Evolutionary conservation across 1,140 invertebrate species (phyloP).

Genomic region (Andricus grossulariae): DNA sequence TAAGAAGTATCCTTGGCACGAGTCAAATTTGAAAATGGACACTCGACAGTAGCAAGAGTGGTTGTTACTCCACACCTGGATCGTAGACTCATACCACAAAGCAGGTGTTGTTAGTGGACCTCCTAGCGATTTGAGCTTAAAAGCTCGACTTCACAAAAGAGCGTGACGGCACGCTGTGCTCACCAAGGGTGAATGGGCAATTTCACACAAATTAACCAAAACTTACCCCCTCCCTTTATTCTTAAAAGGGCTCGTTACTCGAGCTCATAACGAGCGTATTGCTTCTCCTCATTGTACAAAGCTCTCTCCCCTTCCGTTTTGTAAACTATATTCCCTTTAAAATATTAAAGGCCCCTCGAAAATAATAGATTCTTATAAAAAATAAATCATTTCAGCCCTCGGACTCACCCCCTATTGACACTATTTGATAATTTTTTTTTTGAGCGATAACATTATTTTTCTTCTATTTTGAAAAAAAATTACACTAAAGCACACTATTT

Average conservation of each 20-base stretch:
- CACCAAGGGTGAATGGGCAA: conserved; percentile 37
- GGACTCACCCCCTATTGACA: too few species aligned
- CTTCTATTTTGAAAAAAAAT: too few species aligned
- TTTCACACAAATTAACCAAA: conserved; percentile 57
- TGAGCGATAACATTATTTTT: too few species aligned
- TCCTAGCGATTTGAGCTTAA: conserved; percentile 43
- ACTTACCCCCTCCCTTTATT: conserved; percentile 43
- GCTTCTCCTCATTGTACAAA: conserved; percentile 16
- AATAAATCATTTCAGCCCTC: too few species aligned
- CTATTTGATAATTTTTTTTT: too few species aligned
- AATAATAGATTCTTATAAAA: too few species aligned
- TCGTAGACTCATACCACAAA: conserved; percentile 42
- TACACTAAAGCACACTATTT: too few species aligned
- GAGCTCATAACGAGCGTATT: conserved; percentile 39
- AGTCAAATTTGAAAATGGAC: conserved; percentile 20
- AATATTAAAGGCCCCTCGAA: too few species aligned
- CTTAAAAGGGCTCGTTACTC: conserved; percentile 17
- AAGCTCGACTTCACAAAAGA: conserved; percentile 53
- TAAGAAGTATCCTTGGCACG: neutral
- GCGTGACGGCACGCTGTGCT: conserved; percentile 43
- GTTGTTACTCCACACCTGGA: conserved; percentile 40
- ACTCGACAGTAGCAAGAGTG: conserved; percentile 16
- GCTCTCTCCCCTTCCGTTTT: conserved; percentile 5
- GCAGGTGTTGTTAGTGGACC: conserved; percentile 52
- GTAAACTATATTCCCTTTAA: neutral